Conservation (phyloP, 2,888 invertebrate genomes). For the Dryobotodes eremita region DNA sequence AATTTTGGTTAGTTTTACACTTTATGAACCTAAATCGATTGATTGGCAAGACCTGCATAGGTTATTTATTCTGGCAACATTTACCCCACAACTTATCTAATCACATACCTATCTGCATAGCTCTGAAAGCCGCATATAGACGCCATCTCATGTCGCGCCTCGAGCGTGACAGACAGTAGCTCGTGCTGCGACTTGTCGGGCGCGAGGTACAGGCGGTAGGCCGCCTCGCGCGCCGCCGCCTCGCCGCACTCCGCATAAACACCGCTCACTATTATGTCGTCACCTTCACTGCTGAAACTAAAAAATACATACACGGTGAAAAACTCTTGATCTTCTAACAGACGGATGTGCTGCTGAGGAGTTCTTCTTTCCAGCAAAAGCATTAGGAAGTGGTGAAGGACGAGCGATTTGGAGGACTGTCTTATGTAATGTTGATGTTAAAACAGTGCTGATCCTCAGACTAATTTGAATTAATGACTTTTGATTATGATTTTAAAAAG, state of each 20-base stretch:
- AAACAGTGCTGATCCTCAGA: too few relatives aligned
- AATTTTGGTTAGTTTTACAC: too few relatives aligned
- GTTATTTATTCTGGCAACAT: background rate
- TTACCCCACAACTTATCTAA: background rate
- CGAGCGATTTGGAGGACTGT: too few relatives aligned
- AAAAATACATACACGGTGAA: background rate
- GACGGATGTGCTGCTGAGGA: too few relatives aligned
- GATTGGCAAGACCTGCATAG: background rate
- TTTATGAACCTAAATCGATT: background rate
- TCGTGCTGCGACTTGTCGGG: conserved; percentile 95
- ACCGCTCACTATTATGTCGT: conserved; percentile 94
- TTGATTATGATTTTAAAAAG: too few relatives aligned
- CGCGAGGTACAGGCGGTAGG: conserved; percentile 96
- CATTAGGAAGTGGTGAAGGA: too few relatives aligned
- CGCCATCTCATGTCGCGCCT: conserved; percentile 95
- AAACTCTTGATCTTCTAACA: background rate
- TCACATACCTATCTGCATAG: conserved; percentile 94
- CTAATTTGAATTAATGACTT: too few relatives aligned
- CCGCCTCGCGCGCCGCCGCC: conserved; percentile 95
- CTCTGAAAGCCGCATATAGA: conserved; percentile 96
- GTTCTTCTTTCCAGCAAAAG: too few relatives aligned
- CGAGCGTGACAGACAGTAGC: conserved; percentile 93
- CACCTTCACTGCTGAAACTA: conserved; percentile 92
- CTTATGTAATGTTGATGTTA: too few relatives aligned
- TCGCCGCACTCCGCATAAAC: conserved; percentile 96